Evolutionary conservation across 2,113 vertebrate species (phyloP).

Genomic region (Charadrius vociferus): DNA sequence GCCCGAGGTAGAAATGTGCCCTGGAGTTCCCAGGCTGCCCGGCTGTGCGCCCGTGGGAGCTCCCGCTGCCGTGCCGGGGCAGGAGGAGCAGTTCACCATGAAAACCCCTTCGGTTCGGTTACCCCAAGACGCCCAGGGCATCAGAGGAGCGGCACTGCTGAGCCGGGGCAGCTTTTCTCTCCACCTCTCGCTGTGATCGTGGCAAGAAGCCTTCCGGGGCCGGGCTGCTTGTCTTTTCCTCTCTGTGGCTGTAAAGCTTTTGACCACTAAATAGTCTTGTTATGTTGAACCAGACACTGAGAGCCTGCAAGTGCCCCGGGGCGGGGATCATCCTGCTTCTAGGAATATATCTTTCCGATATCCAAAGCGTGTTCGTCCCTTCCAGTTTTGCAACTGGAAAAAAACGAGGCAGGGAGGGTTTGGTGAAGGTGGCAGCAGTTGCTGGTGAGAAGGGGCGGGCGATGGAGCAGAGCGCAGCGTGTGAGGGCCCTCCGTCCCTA

Average conservation of each 20-base stretch:
- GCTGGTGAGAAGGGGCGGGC: not conserved
- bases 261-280: not conserved
- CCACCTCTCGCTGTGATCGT: fast-evolving
- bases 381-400: fast-evolving
- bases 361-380: fast-evolving
- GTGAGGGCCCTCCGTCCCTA: fast-evolving
- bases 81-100: not conserved
- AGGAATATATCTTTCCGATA: fast-evolving
- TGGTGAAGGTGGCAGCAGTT: not conserved
- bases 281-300: not conserved
- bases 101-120: fast-evolving
- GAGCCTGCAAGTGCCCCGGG: not conserved
- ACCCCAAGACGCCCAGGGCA: fast-evolving
- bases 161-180: not conserved
- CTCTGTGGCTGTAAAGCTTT: not conserved
- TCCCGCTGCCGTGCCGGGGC: not conserved
- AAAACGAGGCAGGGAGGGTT: not conserved
- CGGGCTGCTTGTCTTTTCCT: not conserved
- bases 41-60: too few relatives aligned
- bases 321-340: not conserved
- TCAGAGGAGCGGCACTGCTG: fast-evolving
- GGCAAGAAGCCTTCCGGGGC: not conserved
- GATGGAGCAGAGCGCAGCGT: not conserved
- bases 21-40: not conserved
- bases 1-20: fast-evolving